A percentile compares a stretch with the other conserved stretches of the same genome.
Evolutionary conservation across 1,140 invertebrate genomes (phyloP).

Genomic region (Bombus terrestris): DNA sequence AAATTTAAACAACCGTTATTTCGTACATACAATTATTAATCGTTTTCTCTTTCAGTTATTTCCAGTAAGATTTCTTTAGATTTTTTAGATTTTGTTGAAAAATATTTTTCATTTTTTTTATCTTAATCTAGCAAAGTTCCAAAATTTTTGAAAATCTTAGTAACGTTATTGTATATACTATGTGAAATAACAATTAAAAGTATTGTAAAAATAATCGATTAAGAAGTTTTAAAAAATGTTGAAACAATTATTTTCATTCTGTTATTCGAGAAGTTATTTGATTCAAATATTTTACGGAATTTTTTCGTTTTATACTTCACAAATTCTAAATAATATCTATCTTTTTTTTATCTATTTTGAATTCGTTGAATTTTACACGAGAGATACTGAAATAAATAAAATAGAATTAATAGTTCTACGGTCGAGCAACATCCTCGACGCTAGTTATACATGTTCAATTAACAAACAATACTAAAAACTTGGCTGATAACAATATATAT

Average conservation of each 20-base stretch:
- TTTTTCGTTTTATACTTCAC: not conserved
- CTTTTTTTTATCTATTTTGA: not conserved
- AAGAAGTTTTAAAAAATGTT: not conserved
- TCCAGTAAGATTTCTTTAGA: not conserved
- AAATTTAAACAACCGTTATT: not conserved
- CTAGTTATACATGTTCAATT: not conserved
- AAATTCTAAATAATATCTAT: not conserved
- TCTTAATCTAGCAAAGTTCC: not conserved
- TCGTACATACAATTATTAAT: not conserved
- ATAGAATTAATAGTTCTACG: not conserved
- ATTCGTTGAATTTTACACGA: not conserved
- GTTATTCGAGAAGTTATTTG: not conserved
- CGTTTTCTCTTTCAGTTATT: not conserved
- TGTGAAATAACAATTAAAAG: not conserved
- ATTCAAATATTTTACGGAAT: not conserved
- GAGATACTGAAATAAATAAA: not conserved
- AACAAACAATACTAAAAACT: not conserved
- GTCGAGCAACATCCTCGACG: not conserved
- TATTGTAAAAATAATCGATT: not conserved
- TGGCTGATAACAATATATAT: not conserved
- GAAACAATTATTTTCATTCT: not conserved
- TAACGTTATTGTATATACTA: not conserved
- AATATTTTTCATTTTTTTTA: not conserved
- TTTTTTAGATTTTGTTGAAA: conserved; percentile 1
- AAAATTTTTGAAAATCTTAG: not conserved